Evolutionary conservation across 1,140 invertebrate species (phyloP), one percentile per base, ranked within the genome.

Genomic region (Drosophila suzukii): DNA sequence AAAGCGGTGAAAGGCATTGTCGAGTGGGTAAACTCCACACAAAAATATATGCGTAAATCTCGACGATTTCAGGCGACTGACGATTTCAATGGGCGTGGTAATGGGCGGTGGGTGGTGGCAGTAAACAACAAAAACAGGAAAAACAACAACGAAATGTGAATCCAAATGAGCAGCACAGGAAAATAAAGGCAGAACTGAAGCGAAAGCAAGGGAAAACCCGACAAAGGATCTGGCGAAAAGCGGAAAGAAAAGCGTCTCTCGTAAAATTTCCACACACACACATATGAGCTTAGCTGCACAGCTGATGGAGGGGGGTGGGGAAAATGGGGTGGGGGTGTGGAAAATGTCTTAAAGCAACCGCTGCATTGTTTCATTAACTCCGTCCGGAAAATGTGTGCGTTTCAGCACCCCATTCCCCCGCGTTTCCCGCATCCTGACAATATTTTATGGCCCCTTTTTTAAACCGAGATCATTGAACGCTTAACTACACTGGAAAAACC

Each of bases 41-140:
- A 70, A 82, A 70, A 86, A 71, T 88, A 78, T 89, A 78, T 89
- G 72, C 84, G 83, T 88, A 88, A 88, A 88, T 89, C 84, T 89
- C 80, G 47, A 75, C 72, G 75, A 77, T 89, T 88, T 88, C 80
- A 78, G 74, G 85, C 62, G 54, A 62, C 55, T 61, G 58, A 38
- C 58, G 44, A 70, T 68, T 63, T 43, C 8, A 51, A 57, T 51
- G 76, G 75, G 81, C 75, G 80, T 66, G 50, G 62, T 65, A 20
- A 11, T 20, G 43, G 43, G 17, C 15, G 41, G 6, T 8, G 41
- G 41, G 41, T 2, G 41, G 3, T 27, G 15, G 53, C 11, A 43
- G 39, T 24, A 30, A 49, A 44, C 30, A 59, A 55, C 59, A 10
- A 50, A 53, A 51, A 17, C 49, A 36, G 32, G 30, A 51, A 17